A percentile compares a stretch with the other conserved stretches of the same genome.
Evolutionary conservation across 2,888 invertebrate genomes (phyloP).

Genomic region (Trypoxylon attenuatum): DNA sequence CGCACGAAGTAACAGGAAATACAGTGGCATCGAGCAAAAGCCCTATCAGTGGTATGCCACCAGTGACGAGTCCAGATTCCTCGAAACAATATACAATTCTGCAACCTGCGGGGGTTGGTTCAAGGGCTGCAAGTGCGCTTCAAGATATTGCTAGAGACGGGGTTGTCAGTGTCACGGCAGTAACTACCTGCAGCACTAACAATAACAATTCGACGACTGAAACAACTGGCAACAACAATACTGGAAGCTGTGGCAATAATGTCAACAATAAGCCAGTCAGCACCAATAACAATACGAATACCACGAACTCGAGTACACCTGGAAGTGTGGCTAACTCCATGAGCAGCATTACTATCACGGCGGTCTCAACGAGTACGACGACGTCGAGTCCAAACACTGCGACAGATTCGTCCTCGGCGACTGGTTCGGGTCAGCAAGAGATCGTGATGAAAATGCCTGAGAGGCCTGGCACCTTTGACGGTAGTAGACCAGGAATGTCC

Average conservation of each 20-base stretch:
- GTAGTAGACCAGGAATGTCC: constrained; percentile 73
- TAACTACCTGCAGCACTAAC: constrained; percentile 70
- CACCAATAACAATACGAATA: constrained; percentile 38
- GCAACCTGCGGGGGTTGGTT: constrained; percentile 88
- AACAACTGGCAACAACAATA: constrained; percentile 65
- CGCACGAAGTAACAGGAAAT: constrained; percentile 57
- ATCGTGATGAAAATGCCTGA: constrained; percentile 66
- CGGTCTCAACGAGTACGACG: constrained; percentile 61
- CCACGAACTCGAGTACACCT: constrained; percentile 25
- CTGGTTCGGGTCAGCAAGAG: constrained; percentile 60
- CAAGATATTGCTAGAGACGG: constrained; percentile 85
- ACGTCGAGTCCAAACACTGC: constrained; percentile 61
- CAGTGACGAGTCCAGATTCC: constrained; percentile 75
- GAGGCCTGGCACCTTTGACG: constrained; percentile 64
- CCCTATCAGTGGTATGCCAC: constrained; percentile 61
- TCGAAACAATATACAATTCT: constrained; percentile 91
- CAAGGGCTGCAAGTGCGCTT: constrained; percentile 87
- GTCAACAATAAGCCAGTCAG: constrained; percentile 41
- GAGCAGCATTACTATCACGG: constrained; percentile 56
- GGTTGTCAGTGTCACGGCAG: constrained; percentile 79
- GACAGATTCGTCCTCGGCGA: constrained; percentile 62
- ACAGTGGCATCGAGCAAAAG: constrained; percentile 56
- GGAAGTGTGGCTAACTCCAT: constrained; percentile 34
- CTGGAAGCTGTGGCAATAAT: constrained; percentile 37
- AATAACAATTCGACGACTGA: constrained; percentile 62